These are phyloP conservation scores for Coenobita brevimanus DNA, from an alignment of 1,140 invertebrate genomes.

Conservation along the genomic window DNA sequence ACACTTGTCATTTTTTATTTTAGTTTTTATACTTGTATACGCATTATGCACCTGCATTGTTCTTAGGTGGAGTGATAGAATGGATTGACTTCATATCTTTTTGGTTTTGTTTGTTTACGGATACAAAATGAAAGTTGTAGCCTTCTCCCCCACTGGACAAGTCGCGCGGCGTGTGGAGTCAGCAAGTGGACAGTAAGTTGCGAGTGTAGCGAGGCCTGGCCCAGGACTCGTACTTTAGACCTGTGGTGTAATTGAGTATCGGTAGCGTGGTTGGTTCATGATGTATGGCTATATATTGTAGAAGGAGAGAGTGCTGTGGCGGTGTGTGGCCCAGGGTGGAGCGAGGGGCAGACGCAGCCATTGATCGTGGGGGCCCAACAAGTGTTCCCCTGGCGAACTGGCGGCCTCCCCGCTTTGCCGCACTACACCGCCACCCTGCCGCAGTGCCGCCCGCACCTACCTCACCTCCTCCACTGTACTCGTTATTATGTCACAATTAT, in stretches of 20 bases:
- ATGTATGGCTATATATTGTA: conserved; percentile 42
- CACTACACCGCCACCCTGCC: conserved; percentile 61
- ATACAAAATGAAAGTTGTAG: no score
- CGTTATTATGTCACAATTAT: conserved; percentile 6
- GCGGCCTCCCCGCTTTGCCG: conserved; percentile 58
- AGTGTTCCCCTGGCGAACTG: conserved; percentile 65
- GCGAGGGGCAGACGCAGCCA: conserved; percentile 60
- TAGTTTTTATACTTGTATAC: no score
- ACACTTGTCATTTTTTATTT: no score
- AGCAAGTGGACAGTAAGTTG: no score
- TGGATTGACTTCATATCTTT: no score
- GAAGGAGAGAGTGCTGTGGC: conserved; percentile 31
- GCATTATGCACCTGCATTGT: no score
- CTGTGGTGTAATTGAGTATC: not conserved
- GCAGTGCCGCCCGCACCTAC: conserved; percentile 50
- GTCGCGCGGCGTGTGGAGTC: no score
- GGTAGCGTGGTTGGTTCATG: not conserved
- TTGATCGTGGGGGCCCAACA: conserved; percentile 64
- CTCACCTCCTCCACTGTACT: not conserved
- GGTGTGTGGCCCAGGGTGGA: conserved; percentile 51
- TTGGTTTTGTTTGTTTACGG: no score
- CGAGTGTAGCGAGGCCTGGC: no score
- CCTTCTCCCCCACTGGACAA: no score
- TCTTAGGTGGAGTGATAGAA: no score
- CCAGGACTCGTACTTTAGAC: no score